Conservation (phyloP, 2,113 vertebrate genomes). For the Gallinago media region DNA sequence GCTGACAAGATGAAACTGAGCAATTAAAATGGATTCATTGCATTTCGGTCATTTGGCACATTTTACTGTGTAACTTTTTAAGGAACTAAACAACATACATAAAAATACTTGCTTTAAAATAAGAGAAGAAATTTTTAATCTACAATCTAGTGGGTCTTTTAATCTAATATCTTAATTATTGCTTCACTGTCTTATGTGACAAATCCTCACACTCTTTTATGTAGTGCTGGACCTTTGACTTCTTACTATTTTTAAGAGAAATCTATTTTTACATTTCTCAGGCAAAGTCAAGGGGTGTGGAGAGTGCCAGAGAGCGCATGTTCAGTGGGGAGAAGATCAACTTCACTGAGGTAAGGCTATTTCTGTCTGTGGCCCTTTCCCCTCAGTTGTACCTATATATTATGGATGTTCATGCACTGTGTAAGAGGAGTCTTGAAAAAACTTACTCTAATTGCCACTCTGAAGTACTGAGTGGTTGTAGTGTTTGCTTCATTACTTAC, state of each 20-base stretch:
- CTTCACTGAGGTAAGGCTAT: slow-evolving; percentile 90
- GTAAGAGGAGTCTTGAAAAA: neutral
- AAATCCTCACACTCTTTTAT: neutral
- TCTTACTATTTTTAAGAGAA: neutral
- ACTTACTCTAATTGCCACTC: neutral
- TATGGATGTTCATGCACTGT: neutral
- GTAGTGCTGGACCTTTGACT: neutral
- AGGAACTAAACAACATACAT: neutral
- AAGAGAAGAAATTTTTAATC: accelerated
- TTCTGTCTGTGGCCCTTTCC: neutral
- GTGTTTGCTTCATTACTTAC: neutral
- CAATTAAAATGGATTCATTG: neutral
- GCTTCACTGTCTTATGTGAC: neutral
- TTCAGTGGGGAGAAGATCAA: slow-evolving; percentile 96
- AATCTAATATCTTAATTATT: neutral
- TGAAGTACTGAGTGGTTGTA: neutral
- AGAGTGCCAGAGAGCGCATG: slow-evolving; percentile 90
- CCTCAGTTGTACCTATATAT: neutral
- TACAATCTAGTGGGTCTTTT: neutral
- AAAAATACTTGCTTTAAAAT: neutral
- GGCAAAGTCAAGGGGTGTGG: slow-evolving; percentile 92
- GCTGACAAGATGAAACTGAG: neutral
- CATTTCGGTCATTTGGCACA: neutral
- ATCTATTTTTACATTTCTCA: slow-evolving; percentile 64
- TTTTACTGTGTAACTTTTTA: neutral